Conservation (phyloP, 2,888 invertebrate genomes). For the Drosophila merina region DNA sequence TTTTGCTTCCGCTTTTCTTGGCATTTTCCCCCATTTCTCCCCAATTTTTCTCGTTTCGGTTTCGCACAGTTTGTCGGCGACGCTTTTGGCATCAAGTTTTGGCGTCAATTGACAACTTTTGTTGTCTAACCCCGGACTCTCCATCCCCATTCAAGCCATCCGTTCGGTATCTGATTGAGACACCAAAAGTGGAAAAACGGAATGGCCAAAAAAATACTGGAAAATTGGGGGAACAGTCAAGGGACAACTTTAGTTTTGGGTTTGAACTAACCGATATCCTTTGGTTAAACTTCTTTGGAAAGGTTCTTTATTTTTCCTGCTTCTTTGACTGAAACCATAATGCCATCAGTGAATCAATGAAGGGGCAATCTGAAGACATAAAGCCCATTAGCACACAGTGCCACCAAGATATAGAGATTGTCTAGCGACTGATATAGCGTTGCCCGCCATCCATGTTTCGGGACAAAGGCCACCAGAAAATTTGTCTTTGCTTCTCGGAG, state of each 20-base stretch:
- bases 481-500: slow-evolving; percentile 1
- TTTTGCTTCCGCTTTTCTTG: slow-evolving; percentile 24
- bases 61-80: slow-evolving; percentile 43
- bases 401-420: slow-evolving; percentile 67
- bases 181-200: slow-evolving; percentile 60
- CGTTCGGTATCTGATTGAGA: slow-evolving; percentile 72
- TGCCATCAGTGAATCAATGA: slow-evolving; percentile 2
- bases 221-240: slow-evolving; percentile 6
- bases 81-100: slow-evolving; percentile 69
- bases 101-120: slow-evolving; percentile 79
- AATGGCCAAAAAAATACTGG: slow-evolving; percentile 21
- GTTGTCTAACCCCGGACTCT: slow-evolving; percentile 47
- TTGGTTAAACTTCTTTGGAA: slow-evolving; percentile 7
- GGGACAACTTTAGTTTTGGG: slow-evolving; percentile 9
- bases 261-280: slow-evolving; percentile 30
- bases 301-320: not conserved
- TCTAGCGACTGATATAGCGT: slow-evolving; percentile 28
- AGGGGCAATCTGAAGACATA: slow-evolving; percentile 21
- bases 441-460: slow-evolving; percentile 16
- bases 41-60: slow-evolving; percentile 23
- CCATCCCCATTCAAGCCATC: slow-evolving; percentile 37
- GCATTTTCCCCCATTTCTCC: slow-evolving; percentile 6
- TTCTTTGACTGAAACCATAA: slow-evolving; percentile 2
- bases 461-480: slow-evolving; percentile 8
- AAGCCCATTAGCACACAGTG: slow-evolving; percentile 47